Base-by-base conservation (phyloP, 2,888 invertebrate genomes). In the Oligia strigilis region DNA sequence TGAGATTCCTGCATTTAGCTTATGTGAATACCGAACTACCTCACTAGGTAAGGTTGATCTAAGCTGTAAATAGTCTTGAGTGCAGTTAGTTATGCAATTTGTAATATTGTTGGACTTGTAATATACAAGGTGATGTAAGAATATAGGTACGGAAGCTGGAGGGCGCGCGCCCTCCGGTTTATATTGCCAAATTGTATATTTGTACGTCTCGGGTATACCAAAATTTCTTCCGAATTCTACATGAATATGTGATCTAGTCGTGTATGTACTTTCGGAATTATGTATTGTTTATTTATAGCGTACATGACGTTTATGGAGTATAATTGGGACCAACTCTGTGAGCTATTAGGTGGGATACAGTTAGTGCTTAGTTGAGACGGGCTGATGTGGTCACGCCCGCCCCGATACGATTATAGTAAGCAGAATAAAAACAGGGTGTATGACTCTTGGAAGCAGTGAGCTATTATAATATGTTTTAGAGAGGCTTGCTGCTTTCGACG, bases 251-350 rank as follows among this genome's bases (percentile, higher is more conserved):
- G 94, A 97, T 97, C 97, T 97, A 97, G 97, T 97, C 97, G 93
- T 96, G 97, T 97, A 97, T 96, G 97, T 97, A 95, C 96, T 97
- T 96, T 97, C 97, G 97, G 97, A 97, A 96, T 95, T 95, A 94
- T 95, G 95, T 94, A 94, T 94, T 96, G 94, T 95, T 95, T 93
- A 96, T 95, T 96, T 95, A 94, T 96, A 96, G 95, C 92, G 92
- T 95, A 95, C 95, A 94, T 94, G 94, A 93, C 91, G 93, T 95
- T 93, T 94, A 93, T 95, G 93, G 94, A 94, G 95, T 95, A 93
- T 94, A 94, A 93, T 93, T 93, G 97, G 97, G 97, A 97, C 97
- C 97, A 97, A 97, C 96, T 95, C 95, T 95, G 94, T 94, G 94
- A 94, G 95, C 95, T 93, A 92, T 93, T 93, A 93, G 91, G 90